Evolutionary conservation across 2,113 vertebrate genomes (phyloP), one percentile per base, ranked within the genome.

Genomic region (Microtus pennsylvanicus): DNA sequence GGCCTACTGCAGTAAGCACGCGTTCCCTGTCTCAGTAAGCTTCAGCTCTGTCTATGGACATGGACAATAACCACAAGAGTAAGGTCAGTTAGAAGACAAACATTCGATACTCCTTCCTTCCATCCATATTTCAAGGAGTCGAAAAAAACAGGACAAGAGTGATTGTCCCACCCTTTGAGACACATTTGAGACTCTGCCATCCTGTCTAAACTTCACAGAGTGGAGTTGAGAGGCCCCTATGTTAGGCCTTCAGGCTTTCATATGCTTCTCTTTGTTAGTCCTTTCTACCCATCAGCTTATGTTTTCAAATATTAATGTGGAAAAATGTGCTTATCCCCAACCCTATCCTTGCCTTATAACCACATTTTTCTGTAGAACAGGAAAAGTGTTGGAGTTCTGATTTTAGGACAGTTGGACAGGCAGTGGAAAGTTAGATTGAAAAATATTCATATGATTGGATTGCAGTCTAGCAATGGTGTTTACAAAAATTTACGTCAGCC

Each of bases 361-460:
- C 50, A 65, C 7, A 12, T 82, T 92, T 96, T 92, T 74, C 75
- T 94, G 4, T 93, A 85, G 28, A 92, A 89, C 70, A 80, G 24
- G 17, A 96, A 33, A 90, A 35, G n/a, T 93, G 55, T 78, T 76
- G 33, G 58, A 22, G 50, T 35, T 65, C 45, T 93, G 76, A 93
- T 92, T 95, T 96, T 91, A 90, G 95, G 91, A 89, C 38, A 88
- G 35, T 78, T 92, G 91, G 94, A 96, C 89, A 91, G 35, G 35
- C 77, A 83, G 93, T 42, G 38, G 13, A 93, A 96, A 89, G 75
- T 87, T 24, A 87, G 70, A 26, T 75, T 85, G 72, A 90, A 90
- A 96, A 95, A 89, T 63, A 35, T 17, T 75, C 69, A 94, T 28
- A 4, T 35, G 55, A 74, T 63, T 52, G 24, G 58, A 70, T 26